Evolutionary conservation across 2,888 invertebrate genomes (phyloP).

Genomic region (Maniola hyperantus): DNA sequence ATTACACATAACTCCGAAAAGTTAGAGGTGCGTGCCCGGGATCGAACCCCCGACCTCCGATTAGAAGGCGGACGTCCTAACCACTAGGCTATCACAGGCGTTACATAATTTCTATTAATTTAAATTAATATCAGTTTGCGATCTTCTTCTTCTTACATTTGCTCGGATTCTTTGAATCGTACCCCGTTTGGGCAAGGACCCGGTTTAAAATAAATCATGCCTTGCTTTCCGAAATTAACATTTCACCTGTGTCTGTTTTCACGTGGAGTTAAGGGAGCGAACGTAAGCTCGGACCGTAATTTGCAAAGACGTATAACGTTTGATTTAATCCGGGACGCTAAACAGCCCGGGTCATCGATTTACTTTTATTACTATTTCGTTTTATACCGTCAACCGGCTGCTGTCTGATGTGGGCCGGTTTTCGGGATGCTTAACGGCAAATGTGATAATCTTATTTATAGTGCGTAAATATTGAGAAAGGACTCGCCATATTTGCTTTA

Average conservation of each 20-base stretch:
- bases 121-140: too few species aligned
- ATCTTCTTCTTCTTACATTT: too few species aligned
- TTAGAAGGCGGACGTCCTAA: too few species aligned
- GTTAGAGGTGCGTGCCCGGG: too few species aligned
- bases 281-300: constrained; percentile 68
- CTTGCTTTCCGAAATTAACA: not conserved
- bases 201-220: not conserved
- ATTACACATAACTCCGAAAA: too few species aligned
- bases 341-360: constrained; percentile 64
- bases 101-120: too few species aligned
- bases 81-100: too few species aligned
- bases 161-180: too few species aligned
- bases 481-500: too few species aligned
- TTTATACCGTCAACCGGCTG: constrained; percentile 42
- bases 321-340: constrained; percentile 79
- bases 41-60: too few species aligned
- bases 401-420: constrained; percentile 70
- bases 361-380: constrained; percentile 68
- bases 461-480: too few species aligned
- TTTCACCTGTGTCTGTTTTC: constrained; percentile 14
- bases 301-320: constrained; percentile 79
- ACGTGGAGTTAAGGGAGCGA: not conserved
- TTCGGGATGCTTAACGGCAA: constrained; percentile 77
- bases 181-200: too few species aligned
- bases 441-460: constrained; percentile 79